Base-by-base conservation (phyloP, 35 echinoderm and acorn worm genomes). In the Ophiothrix spiculata region DNA sequence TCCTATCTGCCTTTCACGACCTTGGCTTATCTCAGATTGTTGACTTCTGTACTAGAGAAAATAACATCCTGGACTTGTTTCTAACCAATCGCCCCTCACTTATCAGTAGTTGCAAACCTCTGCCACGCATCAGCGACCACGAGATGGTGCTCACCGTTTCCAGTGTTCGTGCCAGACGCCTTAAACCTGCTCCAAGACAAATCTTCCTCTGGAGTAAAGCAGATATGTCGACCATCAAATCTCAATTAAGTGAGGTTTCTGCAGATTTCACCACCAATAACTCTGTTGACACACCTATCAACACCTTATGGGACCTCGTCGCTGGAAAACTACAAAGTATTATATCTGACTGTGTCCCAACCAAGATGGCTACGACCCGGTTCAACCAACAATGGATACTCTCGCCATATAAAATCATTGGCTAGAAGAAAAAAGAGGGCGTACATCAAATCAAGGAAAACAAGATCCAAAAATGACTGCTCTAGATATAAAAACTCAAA, bases 21-120 rank as follows among this genome's bases (percentile, higher is more conserved):
- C n/a, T n/a, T n/a, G n/a, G n/a, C n/a, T n/a, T n/a, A n/a, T n/a
- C n/a, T n/a, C n/a, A n/a, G n/a, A n/a, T n/a, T n/a, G 45, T 54
- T 54, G 45, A 54, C 45, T 54, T 54, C 45, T 54, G 45, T 21
- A 90, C 88, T 17, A 82, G 87, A 83, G 16, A 19, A 34, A 32
- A 75, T 39, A 90, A 83, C 80, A 90, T 73, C 21, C 81, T 90
- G 14, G 80, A 90, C 39, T 35, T 90, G n/a, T 39, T 81, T 81
- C 79, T 31, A 81, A 3, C 45, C 87, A 33, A 88, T 73, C 79
- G 36, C 35, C 54, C 78, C 56, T 40, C 46, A 8, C 36, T 76
- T 33, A 25, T 90, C 16, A 75, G 41, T 33, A 45, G 35, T n/a
- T 90, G 80, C 33, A 23, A 21, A 32, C 33, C 80, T 40, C 32